Evolutionary conservation across 2,113 vertebrate species (phyloP).

Genomic region (Apodemus sylvaticus): DNA sequence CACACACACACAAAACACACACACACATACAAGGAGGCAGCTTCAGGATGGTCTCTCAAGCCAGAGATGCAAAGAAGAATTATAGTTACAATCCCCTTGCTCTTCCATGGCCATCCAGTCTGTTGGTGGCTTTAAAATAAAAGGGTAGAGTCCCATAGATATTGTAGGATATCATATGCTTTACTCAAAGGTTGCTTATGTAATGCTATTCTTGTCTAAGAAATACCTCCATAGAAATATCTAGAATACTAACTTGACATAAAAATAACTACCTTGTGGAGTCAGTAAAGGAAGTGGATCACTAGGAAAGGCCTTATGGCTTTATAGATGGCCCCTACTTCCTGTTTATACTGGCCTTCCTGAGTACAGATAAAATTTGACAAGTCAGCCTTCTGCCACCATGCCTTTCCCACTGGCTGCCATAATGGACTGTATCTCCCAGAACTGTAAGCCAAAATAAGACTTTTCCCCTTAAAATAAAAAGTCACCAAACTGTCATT

Average conservation of each 20-base stretch:
- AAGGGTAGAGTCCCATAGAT: not conserved
- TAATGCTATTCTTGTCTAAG: not conserved
- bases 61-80: not conserved
- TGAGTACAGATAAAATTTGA: not conserved
- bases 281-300: not conserved
- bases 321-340: not conserved
- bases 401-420: not conserved
- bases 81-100: not conserved
- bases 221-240: not conserved
- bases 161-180: not conserved
- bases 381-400: not conserved
- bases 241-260: not conserved
- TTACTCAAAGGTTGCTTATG: not conserved
- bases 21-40: not conserved
- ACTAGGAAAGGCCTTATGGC: not conserved
- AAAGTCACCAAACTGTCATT: not conserved
- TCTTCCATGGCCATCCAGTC: not conserved
- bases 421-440: not conserved
- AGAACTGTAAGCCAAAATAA: not conserved
- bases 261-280: not conserved
- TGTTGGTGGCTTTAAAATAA: not conserved
- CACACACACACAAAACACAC: not conserved
- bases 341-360: not conserved
- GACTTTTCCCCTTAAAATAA: not conserved
- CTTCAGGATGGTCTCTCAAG: not conserved